phyloP scores from a whole-genome alignment of 2,113 vertebrate species.

The Oreocharis arfaki region DNA sequence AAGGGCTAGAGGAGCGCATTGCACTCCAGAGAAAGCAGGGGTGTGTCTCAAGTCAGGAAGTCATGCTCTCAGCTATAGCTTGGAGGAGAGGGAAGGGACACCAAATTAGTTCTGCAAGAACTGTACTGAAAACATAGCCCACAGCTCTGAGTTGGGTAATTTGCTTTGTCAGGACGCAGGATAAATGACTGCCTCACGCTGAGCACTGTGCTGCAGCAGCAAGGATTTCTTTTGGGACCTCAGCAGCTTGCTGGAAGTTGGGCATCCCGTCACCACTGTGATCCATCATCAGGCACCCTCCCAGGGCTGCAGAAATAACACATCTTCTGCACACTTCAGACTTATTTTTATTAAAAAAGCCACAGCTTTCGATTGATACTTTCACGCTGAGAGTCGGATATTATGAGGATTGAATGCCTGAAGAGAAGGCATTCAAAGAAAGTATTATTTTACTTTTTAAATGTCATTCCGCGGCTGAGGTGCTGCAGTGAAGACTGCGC shows the following conservation, averaged over 20 bases:
- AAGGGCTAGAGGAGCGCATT: background rate
- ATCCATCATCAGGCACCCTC: conserved; percentile 9
- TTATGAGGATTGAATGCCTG: background rate
- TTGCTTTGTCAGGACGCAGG: background rate
- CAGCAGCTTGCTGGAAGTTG: background rate
- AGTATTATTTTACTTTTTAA: background rate
- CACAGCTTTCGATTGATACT: background rate
- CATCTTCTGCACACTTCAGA: background rate
- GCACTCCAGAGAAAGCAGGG: background rate
- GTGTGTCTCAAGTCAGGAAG: background rate
- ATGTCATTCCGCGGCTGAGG: background rate
- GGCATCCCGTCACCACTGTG: background rate
- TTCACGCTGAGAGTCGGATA: background rate
- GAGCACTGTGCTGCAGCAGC: background rate
- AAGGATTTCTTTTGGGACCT: background rate
- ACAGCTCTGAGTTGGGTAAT: background rate
- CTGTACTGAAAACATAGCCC: background rate
- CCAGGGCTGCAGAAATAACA: background rate
- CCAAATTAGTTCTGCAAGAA: background rate
- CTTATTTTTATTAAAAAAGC: background rate
- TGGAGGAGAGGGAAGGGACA: background rate
- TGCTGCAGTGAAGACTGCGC: background rate
- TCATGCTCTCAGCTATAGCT: background rate
- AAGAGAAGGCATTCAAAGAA: background rate
- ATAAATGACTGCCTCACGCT: background rate